A percentile compares a stretch with the other conserved stretches of the same genome.
phyloP scores from a whole-genome alignment of 2,888 invertebrate species.

The Tetranychus truncatus region DNA sequence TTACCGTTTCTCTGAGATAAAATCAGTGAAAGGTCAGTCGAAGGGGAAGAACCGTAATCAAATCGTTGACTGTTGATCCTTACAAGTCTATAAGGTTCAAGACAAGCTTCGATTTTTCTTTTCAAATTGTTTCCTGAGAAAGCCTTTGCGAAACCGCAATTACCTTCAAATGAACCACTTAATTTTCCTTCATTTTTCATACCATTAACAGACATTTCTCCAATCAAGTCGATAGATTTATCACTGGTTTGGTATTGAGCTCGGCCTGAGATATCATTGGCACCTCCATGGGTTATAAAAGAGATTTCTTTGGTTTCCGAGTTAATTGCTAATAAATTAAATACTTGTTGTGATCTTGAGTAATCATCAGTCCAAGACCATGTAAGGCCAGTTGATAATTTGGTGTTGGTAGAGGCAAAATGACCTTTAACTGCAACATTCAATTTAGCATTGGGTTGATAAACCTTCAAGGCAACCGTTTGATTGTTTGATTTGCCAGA shows the following conservation, averaged over 20 bases:
- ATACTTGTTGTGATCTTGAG: background rate
- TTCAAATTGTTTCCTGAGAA: background rate
- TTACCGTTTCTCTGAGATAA: constrained; percentile 1
- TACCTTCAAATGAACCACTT: background rate
- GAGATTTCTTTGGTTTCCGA: background rate
- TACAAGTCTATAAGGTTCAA: background rate
- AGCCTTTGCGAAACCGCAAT: background rate
- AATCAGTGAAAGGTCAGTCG: background rate
- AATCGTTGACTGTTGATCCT: background rate
- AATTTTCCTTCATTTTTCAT: background rate
- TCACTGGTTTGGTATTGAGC: background rate
- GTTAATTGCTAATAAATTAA: background rate
- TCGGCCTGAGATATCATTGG: background rate
- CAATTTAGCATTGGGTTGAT: background rate
- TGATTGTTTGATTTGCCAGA: background rate
- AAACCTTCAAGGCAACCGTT: background rate
- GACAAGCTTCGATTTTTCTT: background rate
- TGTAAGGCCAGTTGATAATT: background rate
- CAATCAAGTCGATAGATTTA: background rate
- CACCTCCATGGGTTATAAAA: background rate
- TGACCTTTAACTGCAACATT: background rate
- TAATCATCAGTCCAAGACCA: background rate
- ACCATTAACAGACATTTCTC: background rate
- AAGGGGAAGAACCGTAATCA: background rate
- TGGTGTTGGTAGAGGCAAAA: background rate